Evolutionary conservation across 1,140 invertebrate genomes (phyloP).

Genomic region (Aradophagus sp.): DNA sequence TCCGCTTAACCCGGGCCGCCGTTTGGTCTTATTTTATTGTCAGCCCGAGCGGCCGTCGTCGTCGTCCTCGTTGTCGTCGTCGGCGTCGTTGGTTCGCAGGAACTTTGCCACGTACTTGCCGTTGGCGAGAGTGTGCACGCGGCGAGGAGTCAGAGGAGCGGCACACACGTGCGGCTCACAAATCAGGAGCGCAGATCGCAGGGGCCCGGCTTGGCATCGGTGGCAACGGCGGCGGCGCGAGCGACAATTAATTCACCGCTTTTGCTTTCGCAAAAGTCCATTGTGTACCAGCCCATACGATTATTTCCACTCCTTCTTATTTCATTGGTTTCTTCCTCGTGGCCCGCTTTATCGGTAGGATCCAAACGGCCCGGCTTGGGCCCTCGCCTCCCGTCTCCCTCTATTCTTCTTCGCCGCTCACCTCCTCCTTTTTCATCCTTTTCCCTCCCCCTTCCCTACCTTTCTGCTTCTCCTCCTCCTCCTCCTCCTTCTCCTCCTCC

Average conservation of each 20-base stretch:
- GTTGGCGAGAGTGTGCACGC: conserved; percentile 28
- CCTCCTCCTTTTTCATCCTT: too few species aligned
- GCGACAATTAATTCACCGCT: conserved; percentile 73
- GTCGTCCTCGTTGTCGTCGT: conserved; percentile 29
- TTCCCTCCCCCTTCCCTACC: conserved; percentile 6
- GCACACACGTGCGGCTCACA: conserved; percentile 68
- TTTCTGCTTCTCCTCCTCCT: conserved; percentile 19
- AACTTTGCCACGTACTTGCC: conserved; percentile 49
- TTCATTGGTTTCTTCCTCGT: conserved; percentile 51
- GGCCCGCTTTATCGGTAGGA: conserved; percentile 61
- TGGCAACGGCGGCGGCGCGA: conserved; percentile 67
- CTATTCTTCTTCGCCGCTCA: too few species aligned
- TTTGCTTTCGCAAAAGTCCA: conserved; percentile 67
- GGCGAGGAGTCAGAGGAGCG: conserved; percentile 47
- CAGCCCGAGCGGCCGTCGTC: conserved; percentile 19
- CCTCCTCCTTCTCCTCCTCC: conserved; percentile 13
- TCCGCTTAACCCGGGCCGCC: conserved; percentile 33
- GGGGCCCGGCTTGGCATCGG: conserved; percentile 55
- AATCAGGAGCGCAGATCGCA: conserved; percentile 67
- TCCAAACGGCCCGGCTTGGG: conserved; percentile 37
- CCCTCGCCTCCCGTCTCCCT: background rate
- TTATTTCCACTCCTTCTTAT: conserved; percentile 48
- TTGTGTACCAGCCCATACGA: conserved; percentile 63
- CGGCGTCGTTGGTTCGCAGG: conserved; percentile 43
- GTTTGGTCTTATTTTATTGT: conserved; percentile 53